Percentiles rank a stretch among this genome's conserved stretches.
Conservation (phyloP, 1,140 invertebrate genomes). For the Drosophila eugracilis region DNA sequence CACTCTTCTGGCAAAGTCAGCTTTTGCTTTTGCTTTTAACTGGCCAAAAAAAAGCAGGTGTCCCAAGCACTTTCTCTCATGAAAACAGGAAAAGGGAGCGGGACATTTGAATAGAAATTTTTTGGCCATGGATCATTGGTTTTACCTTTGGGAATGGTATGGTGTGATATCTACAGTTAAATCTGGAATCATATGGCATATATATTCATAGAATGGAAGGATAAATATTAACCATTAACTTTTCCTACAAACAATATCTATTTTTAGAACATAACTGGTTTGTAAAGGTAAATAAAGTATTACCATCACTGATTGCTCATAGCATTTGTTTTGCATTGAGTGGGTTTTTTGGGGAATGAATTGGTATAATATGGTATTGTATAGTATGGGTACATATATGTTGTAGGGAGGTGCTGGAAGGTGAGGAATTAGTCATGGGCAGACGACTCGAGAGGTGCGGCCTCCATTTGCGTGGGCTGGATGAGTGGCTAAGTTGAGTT, state of each 20-base stretch:
- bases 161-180: background rate
- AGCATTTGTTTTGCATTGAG: conserved; percentile 1
- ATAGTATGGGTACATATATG: background rate
- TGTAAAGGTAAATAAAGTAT: background rate
- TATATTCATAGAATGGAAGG: background rate
- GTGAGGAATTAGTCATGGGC: conserved; percentile 34
- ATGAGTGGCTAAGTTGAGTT: conserved; percentile 33
- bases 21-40: conserved; percentile 4
- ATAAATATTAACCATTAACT: background rate
- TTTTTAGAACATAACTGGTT: background rate
- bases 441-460: conserved; percentile 43
- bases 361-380: conserved; percentile 12
- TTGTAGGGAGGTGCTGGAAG: conserved; percentile 4
- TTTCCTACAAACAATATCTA: background rate
- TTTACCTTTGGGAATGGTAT: conserved; percentile 5
- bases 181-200: too few species aligned
- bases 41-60: conserved; percentile 38
- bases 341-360: conserved; percentile 16
- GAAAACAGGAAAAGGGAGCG: conserved; percentile 55
- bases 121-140: conserved; percentile 39
- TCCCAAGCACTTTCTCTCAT: conserved; percentile 45
- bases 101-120: too few species aligned
- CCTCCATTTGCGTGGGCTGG: conserved; percentile 34
- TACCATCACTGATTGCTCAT: conserved; percentile 25
- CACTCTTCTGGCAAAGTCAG: conserved; percentile 31